Evolutionary conservation across 2,797 vertebrate genomes (phyloP), one percentile per base, ranked within the genome.

Genomic region (Botia kubotai): DNA sequence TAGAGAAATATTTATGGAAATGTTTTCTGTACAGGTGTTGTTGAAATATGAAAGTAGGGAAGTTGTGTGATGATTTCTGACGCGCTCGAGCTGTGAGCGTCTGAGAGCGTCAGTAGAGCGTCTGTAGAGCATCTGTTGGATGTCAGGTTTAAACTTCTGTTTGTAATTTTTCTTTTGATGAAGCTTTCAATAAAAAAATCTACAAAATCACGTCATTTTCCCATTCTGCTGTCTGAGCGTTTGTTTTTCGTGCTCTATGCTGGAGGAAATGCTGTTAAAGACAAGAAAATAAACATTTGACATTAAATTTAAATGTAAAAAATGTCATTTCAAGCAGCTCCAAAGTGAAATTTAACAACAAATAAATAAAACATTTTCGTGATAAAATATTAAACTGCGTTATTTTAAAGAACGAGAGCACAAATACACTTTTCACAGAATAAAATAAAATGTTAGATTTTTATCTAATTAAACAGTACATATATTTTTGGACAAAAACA

Each of bases 81-180:
- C 93, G 90, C 93, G 91, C 93, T 93, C 72, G 85, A 94, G 91
- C 92, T 90, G 93, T 94, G 92, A 92, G 23, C 23, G 93, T 92
- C 92, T 90, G 91, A 94, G 93, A 93, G 91, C 97, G 96, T 98
- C 95, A 96, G 96, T 97, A 98, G 95, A 98, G 96, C 94, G 96
- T 98, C 95, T 96, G 96, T 97, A 98, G 95, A 98, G 96, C 94
- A 97, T 26, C 23, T 26, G 23, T 96, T 98, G 96, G 96, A 96
- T 97, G 94, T 98, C 97, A 96, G 95, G 95, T 97, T 96, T 95
- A 95, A 96, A 96, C 94, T 96, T 98, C 93, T 96, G 94, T 95
- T 98, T 92, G 88, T 84, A 84, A 90, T 92, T 88, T 87, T 90
- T 96, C 96, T 96, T 97, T 97, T 96, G 93, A 97, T 93, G 93